Percentiles rank a stretch among this genome's conserved stretches.
Conservation (phyloP, 2,888 invertebrate genomes). For the Cheilosia urbana region DNA sequence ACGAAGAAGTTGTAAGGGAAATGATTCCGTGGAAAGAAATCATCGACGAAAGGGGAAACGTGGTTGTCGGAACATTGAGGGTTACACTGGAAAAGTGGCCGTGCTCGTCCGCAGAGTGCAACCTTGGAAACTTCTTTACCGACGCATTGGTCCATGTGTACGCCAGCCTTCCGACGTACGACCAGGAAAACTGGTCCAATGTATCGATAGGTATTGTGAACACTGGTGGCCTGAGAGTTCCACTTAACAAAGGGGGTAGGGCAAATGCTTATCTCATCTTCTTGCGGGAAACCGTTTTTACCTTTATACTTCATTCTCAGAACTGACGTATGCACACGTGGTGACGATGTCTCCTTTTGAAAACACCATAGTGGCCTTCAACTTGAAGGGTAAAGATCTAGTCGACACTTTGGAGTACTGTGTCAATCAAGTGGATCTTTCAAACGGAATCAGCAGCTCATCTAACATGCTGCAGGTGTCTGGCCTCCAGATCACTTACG, state of each 20-base stretch:
- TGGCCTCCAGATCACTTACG: conserved; percentile 85
- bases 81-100: conserved; percentile 85
- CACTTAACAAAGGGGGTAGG: conserved; percentile 87
- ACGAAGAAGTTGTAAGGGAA: conserved; percentile 86
- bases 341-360: conserved; percentile 90
- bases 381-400: conserved; percentile 88
- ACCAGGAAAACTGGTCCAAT: conserved; percentile 86
- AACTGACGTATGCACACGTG: conserved; percentile 89
- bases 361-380: conserved; percentile 89
- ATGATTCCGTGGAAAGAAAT: conserved; percentile 86
- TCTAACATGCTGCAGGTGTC: conserved; percentile 85
- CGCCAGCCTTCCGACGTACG: conserved; percentile 79
- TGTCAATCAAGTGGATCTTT: conserved; percentile 80
- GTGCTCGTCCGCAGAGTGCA: conserved; percentile 88
- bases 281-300: neutral
- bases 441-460: conserved; percentile 76
- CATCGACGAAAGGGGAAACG: conserved; percentile 85
- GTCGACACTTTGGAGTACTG: conserved; percentile 87
- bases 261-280: conserved; percentile 15
- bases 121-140: conserved; percentile 89
- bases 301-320: conserved; percentile 82
- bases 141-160: conserved; percentile 88
- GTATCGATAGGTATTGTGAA: conserved; percentile 88
- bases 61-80: conserved; percentile 86
- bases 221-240: conserved; percentile 89